Conservation (phyloP, 2,888 invertebrate genomes). For the Latrodectus hesperus region DNA sequence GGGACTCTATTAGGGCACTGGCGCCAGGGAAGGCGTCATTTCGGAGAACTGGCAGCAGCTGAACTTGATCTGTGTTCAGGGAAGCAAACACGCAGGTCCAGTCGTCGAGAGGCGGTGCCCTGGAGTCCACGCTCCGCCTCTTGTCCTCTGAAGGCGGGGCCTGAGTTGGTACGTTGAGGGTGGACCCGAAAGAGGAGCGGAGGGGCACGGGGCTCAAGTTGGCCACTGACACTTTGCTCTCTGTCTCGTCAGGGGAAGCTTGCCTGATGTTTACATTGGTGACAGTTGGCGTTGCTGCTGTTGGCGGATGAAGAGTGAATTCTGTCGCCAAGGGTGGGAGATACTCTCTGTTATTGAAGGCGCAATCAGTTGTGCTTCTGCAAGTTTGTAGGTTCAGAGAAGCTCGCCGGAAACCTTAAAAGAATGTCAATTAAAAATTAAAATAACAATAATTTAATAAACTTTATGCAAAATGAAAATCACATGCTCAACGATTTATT, state of each 20-base stretch:
- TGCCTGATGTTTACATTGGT: slow-evolving; percentile 70
- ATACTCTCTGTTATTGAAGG: slow-evolving; percentile 16
- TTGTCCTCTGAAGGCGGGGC: background rate
- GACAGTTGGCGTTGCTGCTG: background rate
- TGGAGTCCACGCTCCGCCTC: slow-evolving; percentile 5
- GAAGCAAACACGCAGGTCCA: slow-evolving; percentile 58
- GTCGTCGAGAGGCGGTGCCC: slow-evolving; percentile 13
- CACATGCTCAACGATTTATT: background rate
- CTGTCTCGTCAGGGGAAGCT: slow-evolving; percentile 71
- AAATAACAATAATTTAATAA: background rate
- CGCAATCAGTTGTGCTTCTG: slow-evolving; percentile 39
- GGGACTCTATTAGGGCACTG: background rate
- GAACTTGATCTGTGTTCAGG: slow-evolving; percentile 14
- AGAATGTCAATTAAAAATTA: background rate
- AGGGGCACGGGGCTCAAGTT: slow-evolving; percentile 69
- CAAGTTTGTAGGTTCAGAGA: slow-evolving; percentile 39
- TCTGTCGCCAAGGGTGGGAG: background rate
- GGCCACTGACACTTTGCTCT: slow-evolving; percentile 71
- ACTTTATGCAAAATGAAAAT: background rate
- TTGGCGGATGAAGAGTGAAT: background rate
- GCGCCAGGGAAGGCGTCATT: slow-evolving; percentile 20
- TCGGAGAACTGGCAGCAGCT: slow-evolving; percentile 26
- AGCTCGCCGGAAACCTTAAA: slow-evolving; percentile 41
- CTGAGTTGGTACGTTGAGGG: slow-evolving; percentile 27
- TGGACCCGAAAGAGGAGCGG: slow-evolving; percentile 27